Evolutionary conservation across 2,888 invertebrate species (phyloP).

Genomic region (Lasioglossum zephyrum): DNA sequence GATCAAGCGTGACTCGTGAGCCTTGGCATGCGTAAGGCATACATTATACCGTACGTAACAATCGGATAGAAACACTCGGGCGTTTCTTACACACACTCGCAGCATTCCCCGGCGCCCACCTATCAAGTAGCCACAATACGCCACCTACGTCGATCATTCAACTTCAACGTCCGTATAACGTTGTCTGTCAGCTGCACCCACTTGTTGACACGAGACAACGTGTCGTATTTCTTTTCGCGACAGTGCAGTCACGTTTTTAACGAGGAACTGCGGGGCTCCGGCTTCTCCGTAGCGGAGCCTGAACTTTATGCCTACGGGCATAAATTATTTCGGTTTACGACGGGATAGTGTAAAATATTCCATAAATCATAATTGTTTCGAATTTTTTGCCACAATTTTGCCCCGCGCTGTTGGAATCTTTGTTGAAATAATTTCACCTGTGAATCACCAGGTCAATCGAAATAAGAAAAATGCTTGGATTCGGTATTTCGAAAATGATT

Average conservation of each 20-base stretch:
- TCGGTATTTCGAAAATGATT: too few species aligned
- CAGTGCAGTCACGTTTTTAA: conserved; percentile 26
- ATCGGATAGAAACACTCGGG: conserved; percentile 60
- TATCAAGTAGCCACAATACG: conserved; percentile 54
- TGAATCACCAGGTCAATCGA: neutral
- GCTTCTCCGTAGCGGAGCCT: neutral
- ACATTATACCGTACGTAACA: conserved; percentile 58
- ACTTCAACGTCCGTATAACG: conserved; percentile 38
- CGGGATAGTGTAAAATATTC: neutral
- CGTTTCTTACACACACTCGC: conserved; percentile 34
- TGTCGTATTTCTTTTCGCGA: conserved; percentile 38
- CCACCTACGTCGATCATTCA: conserved; percentile 66
- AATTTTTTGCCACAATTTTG: neutral
- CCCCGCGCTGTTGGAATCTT: neutral
- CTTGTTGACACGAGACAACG: conserved; percentile 50
- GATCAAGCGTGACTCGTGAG: conserved; percentile 70
- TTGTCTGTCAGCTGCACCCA: conserved; percentile 56
- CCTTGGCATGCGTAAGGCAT: conserved; percentile 75
- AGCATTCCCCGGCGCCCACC: conserved; percentile 58
- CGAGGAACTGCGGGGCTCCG: conserved; percentile 1
- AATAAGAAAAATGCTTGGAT: too few species aligned
- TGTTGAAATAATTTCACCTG: neutral
- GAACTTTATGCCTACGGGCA: conserved; percentile 3
- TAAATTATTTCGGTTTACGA: conserved; percentile 13
- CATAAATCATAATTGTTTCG: neutral